These are phyloP conservation scores for Chymomyza amoena DNA, from an alignment of 2,888 invertebrate genomes.

Conservation along the genomic window DNA sequence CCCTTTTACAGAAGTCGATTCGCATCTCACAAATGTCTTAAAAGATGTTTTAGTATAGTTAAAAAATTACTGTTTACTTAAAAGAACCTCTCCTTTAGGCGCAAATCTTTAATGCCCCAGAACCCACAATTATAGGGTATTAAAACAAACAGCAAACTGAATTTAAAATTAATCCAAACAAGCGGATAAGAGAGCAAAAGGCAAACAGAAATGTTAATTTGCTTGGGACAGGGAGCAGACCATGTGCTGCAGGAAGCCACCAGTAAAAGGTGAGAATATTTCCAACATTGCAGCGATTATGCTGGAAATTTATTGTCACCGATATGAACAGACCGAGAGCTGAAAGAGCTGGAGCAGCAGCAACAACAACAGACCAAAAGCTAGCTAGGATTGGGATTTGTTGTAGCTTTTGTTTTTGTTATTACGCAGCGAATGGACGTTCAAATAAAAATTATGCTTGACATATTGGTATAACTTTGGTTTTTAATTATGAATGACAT, in stretches of 20 bases:
- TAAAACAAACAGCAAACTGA: constrained; percentile 51
- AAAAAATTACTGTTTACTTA: too few species aligned
- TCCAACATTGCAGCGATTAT: constrained; percentile 75
- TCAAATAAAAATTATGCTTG: constrained; percentile 74
- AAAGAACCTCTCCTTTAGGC: too few species aligned
- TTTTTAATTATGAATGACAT: constrained; percentile 74
- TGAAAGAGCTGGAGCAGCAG: not conserved
- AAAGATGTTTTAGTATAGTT: too few species aligned
- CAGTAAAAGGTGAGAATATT: constrained; percentile 75
- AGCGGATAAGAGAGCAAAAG: constrained; percentile 72
- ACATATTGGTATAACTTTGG: constrained; percentile 74
- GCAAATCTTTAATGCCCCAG: too few species aligned
- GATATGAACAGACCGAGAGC: constrained; percentile 31
- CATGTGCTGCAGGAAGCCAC: constrained; percentile 54
- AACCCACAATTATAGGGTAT: too few species aligned
- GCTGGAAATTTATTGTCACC: constrained; percentile 72
- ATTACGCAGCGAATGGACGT: constrained; percentile 35
- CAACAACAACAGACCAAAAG: not conserved
- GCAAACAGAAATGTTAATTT: constrained; percentile 71
- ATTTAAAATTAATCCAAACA: constrained; percentile 75
- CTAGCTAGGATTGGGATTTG: constrained; percentile 18
- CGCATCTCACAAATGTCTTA: too few species aligned
- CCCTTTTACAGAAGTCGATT: too few species aligned
- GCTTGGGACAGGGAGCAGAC: constrained; percentile 13
- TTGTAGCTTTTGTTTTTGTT: constrained; percentile 27